Base-by-base conservation (phyloP, 2,113 vertebrate species). In the Dipodomys stephensi region DNA sequence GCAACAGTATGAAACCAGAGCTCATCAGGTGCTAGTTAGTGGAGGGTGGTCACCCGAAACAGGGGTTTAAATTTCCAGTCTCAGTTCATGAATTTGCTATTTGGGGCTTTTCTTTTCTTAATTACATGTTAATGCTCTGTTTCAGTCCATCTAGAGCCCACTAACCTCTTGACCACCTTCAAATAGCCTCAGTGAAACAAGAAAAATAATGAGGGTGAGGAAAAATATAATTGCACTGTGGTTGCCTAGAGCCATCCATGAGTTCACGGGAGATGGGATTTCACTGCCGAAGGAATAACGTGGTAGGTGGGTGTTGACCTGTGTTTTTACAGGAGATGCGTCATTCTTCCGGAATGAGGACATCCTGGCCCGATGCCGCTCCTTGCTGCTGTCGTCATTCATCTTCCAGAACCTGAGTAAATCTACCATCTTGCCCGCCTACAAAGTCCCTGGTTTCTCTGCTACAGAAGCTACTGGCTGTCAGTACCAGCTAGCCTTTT, bases 211-310 rank as follows among this genome's bases (percentile, higher is more conserved):
- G 72, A 95, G 80, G 27, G 62, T 78, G 32, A 39, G 69, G 60
- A 71, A 77, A 83, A 49, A 69, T 10, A 30, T 68, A 79, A 49
- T 18, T 77, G 83, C 64, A 8, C 53, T 2, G 28, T 1, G 64
- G 76, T 44, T 73, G 80, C 91, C 93, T 44, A 6, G 49, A 64
- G 91, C 68, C 80, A 35, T n/a, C 62, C 22, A 32, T 44, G 89
- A 96, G 77, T 53, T 96, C 80, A 68, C 44, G 10, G 6, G 72
- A 65, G 30, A 28, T 82, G 57, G 80, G 84, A 90, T 90, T 95
- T 94, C 76, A 64, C 30, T 62, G 94, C 92, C 88, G 90, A 76
- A 57, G n/a, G 57, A 83, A 76, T 16, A 46, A 81, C 77, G 10
- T 5, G 64, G 67, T n/a, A 78, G 30, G 62, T 28, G 32, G 71